phyloP scores from a whole-genome alignment of 2,797 vertebrate species.

The Pachyuromys duprasi region DNA sequence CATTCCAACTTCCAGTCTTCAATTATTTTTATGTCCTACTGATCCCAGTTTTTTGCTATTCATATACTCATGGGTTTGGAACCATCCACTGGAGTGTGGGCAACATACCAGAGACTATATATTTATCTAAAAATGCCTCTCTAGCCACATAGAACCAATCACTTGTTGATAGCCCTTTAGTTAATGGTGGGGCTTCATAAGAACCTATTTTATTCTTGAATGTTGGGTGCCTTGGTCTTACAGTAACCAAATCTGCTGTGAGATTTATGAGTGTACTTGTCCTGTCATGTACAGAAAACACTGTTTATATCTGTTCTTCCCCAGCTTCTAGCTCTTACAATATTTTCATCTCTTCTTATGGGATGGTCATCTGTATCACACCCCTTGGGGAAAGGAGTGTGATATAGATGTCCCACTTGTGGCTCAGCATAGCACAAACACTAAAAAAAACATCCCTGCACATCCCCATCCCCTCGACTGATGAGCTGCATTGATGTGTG shows the following conservation, averaged over 20 bases:
- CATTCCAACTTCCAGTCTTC: not conserved
- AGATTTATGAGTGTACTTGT: not conserved
- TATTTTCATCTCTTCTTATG: not conserved
- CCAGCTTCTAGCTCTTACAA: not conserved
- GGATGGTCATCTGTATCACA: not conserved
- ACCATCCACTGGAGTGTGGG: not conserved
- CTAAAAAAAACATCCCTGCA: not conserved
- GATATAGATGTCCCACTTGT: not conserved
- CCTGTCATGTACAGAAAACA: not conserved
- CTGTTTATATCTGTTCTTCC: not conserved
- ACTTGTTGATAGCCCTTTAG: not conserved
- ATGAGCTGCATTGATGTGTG: not conserved
- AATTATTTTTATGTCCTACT: not conserved
- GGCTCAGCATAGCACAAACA: not conserved
- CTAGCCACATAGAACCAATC: not conserved
- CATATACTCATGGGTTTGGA: not conserved
- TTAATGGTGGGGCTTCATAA: not conserved
- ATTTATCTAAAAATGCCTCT: not conserved
- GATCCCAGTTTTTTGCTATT: not conserved
- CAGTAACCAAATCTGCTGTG: not conserved
- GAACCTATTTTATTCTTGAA: not conserved
- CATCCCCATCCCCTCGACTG: not conserved
- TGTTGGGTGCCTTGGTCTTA: not conserved
- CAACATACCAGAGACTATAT: not conserved
- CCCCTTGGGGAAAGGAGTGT: not conserved